Base-by-base conservation (phyloP, 2,113 vertebrate species). In the Myrmecophaga tridactyla region DNA sequence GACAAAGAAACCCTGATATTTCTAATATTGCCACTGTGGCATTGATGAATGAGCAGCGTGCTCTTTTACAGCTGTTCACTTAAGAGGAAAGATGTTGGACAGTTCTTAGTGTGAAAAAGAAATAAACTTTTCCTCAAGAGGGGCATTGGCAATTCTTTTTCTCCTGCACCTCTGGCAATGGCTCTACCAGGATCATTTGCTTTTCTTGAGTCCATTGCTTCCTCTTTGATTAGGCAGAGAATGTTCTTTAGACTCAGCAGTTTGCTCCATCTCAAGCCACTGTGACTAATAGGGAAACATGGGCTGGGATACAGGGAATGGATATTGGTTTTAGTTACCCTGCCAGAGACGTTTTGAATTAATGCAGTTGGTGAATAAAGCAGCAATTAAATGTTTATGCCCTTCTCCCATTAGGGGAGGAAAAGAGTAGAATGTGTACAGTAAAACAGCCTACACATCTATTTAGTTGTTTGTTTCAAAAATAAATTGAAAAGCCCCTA, bases 321-420 rank as follows among this genome's bases (percentile, higher is more conserved):
- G 70, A n/a, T 87, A 85, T 36, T 87, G 58, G 86, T 34, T 92
- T 86, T 82, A 69, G 82, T 94, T 92, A 85, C 65, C 72, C 48
- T 43, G n/a, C 31, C 46, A 62, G 94, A 84, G 56, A 92, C 56
- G 82, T 93, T 96, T 84, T 84, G 60, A 96, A 84, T 96, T 82
- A 91, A 94, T 87, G 78, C 70, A 73, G n/a, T 90, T 85, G 43
- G 76, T 95, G 80, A 93, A 62, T 92, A 90, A 92, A 96, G 56
- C 11, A 75, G 15, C 83, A 85, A 81, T 92, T 76, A 48, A 86
- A 80, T 89, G 62, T 87, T 84, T 90, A 39, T 95, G 27, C 83
- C 58, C 17, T 92, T 58, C 25, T 89, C 58, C 43, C 80, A 6
- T 48, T 23, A 83, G 13, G 34, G 23, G 43, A 73, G 72, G 46